A percentile compares a stretch with the other conserved stretches of the same genome.
These are phyloP conservation scores for Mesembrinibis cayennensis DNA, from an alignment of 2,113 vertebrate genomes.

Conservation along the genomic window DNA sequence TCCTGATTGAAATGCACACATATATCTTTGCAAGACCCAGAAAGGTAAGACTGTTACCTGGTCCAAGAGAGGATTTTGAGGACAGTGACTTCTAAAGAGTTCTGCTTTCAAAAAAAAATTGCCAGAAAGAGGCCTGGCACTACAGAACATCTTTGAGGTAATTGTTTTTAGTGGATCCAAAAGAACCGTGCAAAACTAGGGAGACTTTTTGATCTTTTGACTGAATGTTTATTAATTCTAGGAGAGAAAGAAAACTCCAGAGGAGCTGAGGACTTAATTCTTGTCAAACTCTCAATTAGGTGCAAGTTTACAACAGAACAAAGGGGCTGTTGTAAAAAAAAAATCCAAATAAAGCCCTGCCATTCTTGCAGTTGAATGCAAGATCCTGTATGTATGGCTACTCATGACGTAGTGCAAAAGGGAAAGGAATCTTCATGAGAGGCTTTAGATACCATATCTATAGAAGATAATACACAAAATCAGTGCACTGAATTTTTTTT, in stretches of 20 bases:
- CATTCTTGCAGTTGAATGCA: background rate
- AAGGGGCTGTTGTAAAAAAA: background rate
- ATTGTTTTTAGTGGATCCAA: background rate
- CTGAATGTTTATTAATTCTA: background rate
- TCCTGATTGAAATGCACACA: accelerated
- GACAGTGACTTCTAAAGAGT: background rate
- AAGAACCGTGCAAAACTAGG: background rate
- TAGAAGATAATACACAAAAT: background rate
- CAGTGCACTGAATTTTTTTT: background rate
- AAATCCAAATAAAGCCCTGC: background rate
- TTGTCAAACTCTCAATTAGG: background rate
- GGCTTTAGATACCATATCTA: background rate
- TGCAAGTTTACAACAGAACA: background rate
- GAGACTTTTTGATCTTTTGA: background rate
- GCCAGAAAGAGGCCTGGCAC: background rate
- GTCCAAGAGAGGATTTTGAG: background rate
- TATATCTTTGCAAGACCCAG: background rate
- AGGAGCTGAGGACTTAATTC: background rate
- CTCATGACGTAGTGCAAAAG: background rate
- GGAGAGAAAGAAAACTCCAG: background rate
- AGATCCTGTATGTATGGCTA: background rate
- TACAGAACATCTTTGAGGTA: background rate
- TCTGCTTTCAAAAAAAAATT: background rate
- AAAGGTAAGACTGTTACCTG: background rate
- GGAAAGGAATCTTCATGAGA: background rate